Base-by-base conservation (phyloP, 2,113 vertebrate species). In the Misgurnus anguillicaudatus region DNA sequence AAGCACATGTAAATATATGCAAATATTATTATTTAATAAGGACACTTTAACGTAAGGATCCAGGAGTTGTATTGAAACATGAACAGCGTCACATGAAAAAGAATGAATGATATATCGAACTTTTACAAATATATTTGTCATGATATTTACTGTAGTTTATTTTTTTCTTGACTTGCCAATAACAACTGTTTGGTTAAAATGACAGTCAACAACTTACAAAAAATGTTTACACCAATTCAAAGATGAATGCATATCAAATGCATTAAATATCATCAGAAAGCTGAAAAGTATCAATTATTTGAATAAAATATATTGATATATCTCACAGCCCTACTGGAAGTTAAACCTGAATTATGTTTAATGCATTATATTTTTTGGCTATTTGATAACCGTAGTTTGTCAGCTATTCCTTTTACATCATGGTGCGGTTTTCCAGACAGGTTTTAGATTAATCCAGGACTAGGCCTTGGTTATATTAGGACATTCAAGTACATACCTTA, bases 41-140 rank as follows among this genome's bases (percentile, higher is more conserved):
- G 16, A n/a, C 17, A 55, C 47, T 53, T 70, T 70, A 70, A 55
- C 55, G 16, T 19, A 31, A 71, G 68, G 48, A 39, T 57, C 68
- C 36, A 71, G 68, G 9, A 57, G 47, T 55, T 31, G 16, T 55
- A 41, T 13, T 71, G 53, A 71, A 55, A 38, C 51, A 57, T n/a
- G n/a, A n/a, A n/a, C n/a, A n/a, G n/a, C n/a, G n/a, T n/a, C n/a
- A n/a, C n/a, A n/a, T 10, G 5, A 14, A 14, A 14, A 13, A 42
- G 9, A 31, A 16, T 70, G 67, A 38, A 6, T 11, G n/a, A 39
- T 41, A 42, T 58, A 41, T 21, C 39, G 1, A 72, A 57, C n/a
- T 9, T 36, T 7, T 7, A 69, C 21, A 31, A 53, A 51, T 21
- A 21, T 66, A 45, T 47, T 21, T 13, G 2, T 42, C 2, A 42